phyloP scores from a whole-genome alignment of 2,797 vertebrate genomes.

The Phylloscopus collybita region DNA sequence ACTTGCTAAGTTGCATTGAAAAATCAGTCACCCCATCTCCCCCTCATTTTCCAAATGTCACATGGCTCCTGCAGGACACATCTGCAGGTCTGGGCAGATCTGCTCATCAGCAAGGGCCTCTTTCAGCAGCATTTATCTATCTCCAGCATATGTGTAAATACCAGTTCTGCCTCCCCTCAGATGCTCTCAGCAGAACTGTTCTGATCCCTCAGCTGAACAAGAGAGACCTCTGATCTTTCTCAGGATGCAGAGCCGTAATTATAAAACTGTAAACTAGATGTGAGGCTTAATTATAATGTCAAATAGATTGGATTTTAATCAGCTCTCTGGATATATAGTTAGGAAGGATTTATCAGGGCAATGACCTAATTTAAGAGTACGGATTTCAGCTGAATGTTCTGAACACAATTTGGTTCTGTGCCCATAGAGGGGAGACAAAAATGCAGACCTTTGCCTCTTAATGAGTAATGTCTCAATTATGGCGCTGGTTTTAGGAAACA shows the following conservation, averaged over 20 bases:
- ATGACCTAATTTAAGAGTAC: slow-evolving; percentile 51
- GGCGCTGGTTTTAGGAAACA: neutral
- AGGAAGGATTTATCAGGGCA: slow-evolving; percentile 57
- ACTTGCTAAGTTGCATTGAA: fast-evolving
- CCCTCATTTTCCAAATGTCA: neutral
- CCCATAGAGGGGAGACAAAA: neutral
- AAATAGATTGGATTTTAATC: slow-evolving; percentile 67
- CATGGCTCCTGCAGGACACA: neutral
- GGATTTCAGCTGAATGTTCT: neutral
- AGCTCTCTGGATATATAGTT: slow-evolving; percentile 45
- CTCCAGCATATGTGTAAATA: neutral
- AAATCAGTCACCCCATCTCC: neutral
- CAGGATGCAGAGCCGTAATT: slow-evolving; percentile 45
- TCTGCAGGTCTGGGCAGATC: neutral
- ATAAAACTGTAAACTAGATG: slow-evolving; percentile 56
- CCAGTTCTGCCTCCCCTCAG: neutral
- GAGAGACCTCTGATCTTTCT: slow-evolving; percentile 52
- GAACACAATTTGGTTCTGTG: neutral
- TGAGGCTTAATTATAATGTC: slow-evolving; percentile 62
- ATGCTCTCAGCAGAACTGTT: neutral
- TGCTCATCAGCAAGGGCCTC: neutral
- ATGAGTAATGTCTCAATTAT: neutral
- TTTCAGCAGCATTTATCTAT: neutral
- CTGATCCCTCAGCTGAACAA: neutral
- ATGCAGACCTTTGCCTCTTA: neutral